Base-by-base conservation (phyloP, 1,140 invertebrate species). In the Ladona fulva region DNA sequence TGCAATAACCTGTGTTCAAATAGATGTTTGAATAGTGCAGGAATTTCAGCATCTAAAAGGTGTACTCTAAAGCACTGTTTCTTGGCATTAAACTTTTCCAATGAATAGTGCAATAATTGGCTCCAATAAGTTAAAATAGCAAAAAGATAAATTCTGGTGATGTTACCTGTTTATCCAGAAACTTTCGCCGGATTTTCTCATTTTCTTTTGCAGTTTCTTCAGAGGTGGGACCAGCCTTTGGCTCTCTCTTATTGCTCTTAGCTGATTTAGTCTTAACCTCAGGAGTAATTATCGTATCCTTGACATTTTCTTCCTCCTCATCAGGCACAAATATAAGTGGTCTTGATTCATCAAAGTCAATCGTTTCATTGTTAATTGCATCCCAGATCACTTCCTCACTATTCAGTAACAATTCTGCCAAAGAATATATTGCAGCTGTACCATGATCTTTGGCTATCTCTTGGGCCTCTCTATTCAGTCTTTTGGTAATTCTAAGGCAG, bases 351-450 rank as follows among this genome's bases (percentile, higher is more conserved):
- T 42, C 29, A 42, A 42, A 42, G 24, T 42, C 74, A 19, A 42
- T 25, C 1, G 3, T 75, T 16, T 25, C 24, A 14, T 75, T 25
- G n/a, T 25, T 25, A 16, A 75, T 19, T 3, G 24, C 24, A 25
- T 25, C 24, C 12, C 24, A 25, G 5, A 75, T 75, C 29, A 25
- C 19, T 24, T 42, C 19, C 24, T 75, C 74, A 81, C 86, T 87
- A 80, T 89, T 86, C 12, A 87, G 82, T 37, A 37, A 37, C 78
- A 93, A 89, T 78, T 89, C 87, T 78, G 92, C 89, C 5, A 75
- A 52, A 24, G 77, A 84, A 91, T 89, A 81, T 90, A 91, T 83
- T 90, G 89, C 79, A 93, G 82, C 74, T 92, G 82, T 83, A 92
- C 90, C 29, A 90, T 89, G 90, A 82, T 91, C 88, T 80, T 85